Evolutionary conservation across 1,140 invertebrate species (phyloP), one percentile per base, ranked within the genome.

Genomic region (Drosophila albomicans): DNA sequence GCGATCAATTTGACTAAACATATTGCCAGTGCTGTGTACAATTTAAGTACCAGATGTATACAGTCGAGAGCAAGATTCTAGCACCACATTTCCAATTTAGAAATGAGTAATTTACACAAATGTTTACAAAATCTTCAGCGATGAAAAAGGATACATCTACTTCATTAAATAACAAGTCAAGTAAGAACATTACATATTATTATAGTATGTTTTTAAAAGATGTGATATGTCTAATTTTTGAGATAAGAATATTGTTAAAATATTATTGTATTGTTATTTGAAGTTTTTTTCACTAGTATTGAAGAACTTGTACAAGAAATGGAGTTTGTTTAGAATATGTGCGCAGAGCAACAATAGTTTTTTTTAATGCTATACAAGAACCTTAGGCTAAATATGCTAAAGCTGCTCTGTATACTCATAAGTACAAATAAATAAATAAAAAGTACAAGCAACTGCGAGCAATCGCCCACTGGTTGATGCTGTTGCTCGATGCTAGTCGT

Each of bases 371-470:
- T 59, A 16, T 51, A 16, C 16, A 41, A 35, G 70, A 52, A 30
- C 13, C 8, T 68, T 15, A 59, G 38, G 3, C 64, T 43, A 25
- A 16, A 10, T 15, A 51, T 28, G 6, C 46, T 48, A 46, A 58
- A 20, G 35, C 15, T 59, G 11, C 28, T 43, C 49, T n/a, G 46
- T 25, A 62, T 35, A 11, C 56, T 54, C 48, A 67, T 68, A 74
- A 74, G 64, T 74, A 74, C 71, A 74, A 63, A 75, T 62, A 79
- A 79, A 69, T 73, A 49, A 69, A 76, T 57, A 72, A 64, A 70
- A 59, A 82, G 72, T 87, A 87, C 71, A 70, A 79, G 70, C 82
- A 69, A 65, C 25, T 41, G 72, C 20, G 30, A 41, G 28, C 6
- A 66, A 75, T 75, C 72, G 72, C 72, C 72, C 66, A 71, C 73